phyloP scores from a whole-genome alignment of 92 coral and sea anemone genomes.

The Siderastrea siderea region DNA sequence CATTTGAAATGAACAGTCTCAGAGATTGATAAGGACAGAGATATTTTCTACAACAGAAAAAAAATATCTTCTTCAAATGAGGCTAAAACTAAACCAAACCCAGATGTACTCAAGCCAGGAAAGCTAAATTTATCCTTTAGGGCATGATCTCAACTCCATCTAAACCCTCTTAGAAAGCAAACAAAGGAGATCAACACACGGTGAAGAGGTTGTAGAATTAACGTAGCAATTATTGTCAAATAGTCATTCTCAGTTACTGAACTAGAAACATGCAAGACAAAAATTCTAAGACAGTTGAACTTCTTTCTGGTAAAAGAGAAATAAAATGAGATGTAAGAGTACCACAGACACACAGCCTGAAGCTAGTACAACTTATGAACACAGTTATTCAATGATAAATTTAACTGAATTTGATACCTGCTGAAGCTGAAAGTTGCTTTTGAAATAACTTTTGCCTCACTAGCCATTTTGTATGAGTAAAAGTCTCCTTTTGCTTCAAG shows the following conservation, averaged over 20 bases:
- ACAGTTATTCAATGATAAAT: not conserved
- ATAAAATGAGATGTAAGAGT: not conserved
- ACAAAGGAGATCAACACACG: not conserved
- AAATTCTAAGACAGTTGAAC: not conserved
- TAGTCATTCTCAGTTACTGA: not conserved
- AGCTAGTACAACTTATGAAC: not conserved
- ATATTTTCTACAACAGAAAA: not conserved
- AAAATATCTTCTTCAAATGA: not conserved
- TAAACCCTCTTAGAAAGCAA: not conserved
- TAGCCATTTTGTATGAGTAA: slow-evolving; percentile 46
- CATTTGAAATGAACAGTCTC: not conserved
- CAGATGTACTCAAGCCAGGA: not conserved
- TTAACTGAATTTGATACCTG: slow-evolving; percentile 32
- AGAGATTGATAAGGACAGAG: not conserved
- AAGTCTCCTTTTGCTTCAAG: not conserved
- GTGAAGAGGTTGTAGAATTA: slow-evolving; percentile 3
- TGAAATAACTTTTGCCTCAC: slow-evolving; percentile 66
- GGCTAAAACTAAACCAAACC: not conserved
- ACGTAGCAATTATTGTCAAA: slow-evolving; percentile 1
- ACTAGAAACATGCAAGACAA: not conserved
- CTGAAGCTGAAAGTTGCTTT: slow-evolving; percentile 82
- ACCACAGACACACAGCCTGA: not conserved
- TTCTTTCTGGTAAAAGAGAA: not conserved
- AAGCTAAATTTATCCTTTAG: not conserved
- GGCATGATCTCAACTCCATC: not conserved